These are phyloP conservation scores for Bombus sylvicola DNA, from an alignment of 1,140 invertebrate genomes.

Conservation along the genomic window DNA sequence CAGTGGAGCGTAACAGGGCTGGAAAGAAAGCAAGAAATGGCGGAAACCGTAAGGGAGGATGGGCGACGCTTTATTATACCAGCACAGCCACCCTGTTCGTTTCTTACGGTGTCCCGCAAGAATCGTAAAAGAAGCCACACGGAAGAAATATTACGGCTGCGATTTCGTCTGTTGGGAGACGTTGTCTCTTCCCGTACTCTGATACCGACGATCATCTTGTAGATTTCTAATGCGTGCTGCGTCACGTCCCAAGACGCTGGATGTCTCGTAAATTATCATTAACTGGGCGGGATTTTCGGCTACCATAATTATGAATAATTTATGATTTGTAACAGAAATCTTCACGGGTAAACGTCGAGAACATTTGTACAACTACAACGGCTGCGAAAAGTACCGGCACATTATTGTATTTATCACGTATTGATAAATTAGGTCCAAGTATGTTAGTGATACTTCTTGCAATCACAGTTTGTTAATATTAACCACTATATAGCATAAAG, in stretches of 20 bases:
- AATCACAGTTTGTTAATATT: too few species aligned
- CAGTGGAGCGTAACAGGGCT: conserved; percentile 35
- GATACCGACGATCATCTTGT: conserved; percentile 39
- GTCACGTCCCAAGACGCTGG: not conserved
- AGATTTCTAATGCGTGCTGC: not conserved
- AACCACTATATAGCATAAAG: too few species aligned
- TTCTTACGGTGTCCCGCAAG: conserved; percentile 67
- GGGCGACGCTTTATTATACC: conserved; percentile 63
- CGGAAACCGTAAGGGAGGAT: conserved; percentile 45
- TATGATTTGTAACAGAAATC: not conserved
- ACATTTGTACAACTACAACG: too few species aligned
- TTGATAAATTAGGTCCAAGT: too few species aligned
- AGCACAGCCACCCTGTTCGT: conserved; percentile 44
- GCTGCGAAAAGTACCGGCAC: too few species aligned
- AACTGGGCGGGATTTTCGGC: too few species aligned
- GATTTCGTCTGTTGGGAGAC: conserved; percentile 51
- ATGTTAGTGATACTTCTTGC: too few species aligned
- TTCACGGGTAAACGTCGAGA: too few species aligned
- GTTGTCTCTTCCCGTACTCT: conserved; percentile 18
- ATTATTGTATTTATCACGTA: too few species aligned
- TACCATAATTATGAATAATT: not conserved
- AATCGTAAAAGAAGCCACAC: conserved; percentile 62
- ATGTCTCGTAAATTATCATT: not conserved
- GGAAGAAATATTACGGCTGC: conserved; percentile 64
- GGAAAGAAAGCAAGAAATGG: conserved; percentile 55